Evolutionary conservation across 2,888 invertebrate genomes (phyloP), one percentile per base, ranked within the genome.

Genomic region (Agapostemon virescens): DNA sequence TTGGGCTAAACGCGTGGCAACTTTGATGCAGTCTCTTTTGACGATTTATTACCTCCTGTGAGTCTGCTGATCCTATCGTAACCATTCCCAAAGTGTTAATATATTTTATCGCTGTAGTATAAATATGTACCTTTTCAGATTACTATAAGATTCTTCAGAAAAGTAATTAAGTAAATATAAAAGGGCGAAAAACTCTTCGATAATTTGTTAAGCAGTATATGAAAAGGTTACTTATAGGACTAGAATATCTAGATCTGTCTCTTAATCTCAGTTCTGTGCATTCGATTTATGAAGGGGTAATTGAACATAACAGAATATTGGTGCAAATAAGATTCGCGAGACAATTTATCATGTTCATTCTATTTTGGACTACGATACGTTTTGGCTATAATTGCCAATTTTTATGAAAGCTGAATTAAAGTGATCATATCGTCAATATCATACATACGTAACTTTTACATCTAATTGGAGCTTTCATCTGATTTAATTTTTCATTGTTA

Each of bases 381-480:
- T 89, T 89, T 89, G 88, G 89, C 86, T 89, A 85, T 73, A 86
- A 90, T 89, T 91, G 90, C 90, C 90, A 90, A 85, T 82, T 84
- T 84, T 85, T 76, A 71, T 72, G 77, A 84, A 73, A 82, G 82
- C 61, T 79, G 71, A 80, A 80, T 79, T 79, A 72, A 69, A 75
- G 77, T 76, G 72, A 78, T 70, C 78, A 83, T 87, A 82, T 82
- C 86, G 84, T 88, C 86, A 88, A 77, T 86, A 84, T 76, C 78
- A 73, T 81, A 82, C 78, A 73, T 81, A 82, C 75, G 61, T 30
- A 74, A 69, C 68, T 55, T 72, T 49, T 58, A 72, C 36, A 73
- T 74, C 69, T 61, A 69, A 6, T 76, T 68, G 49, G 30, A 69
- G 42, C 58, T 55, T 17, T 58, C 23, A 68, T 73, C 20, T 49